Conservation (phyloP, 2,797 vertebrate genomes). For the Aplochiton taeniatus region DNA sequence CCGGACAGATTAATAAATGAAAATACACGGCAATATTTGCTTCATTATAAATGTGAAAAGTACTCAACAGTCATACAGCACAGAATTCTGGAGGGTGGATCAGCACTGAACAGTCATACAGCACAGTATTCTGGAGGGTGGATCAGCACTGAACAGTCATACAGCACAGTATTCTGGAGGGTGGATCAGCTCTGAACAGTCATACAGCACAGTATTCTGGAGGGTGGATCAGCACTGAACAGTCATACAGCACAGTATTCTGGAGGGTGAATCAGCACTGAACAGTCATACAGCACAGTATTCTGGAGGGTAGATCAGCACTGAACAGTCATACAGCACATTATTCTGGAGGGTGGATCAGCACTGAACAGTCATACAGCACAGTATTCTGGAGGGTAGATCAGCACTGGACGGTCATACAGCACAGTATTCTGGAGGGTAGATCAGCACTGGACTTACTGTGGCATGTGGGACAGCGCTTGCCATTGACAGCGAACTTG, state of each 20-base stretch:
- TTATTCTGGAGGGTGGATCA: neutral
- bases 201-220: too few relatives aligned
- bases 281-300: conserved; percentile 44
- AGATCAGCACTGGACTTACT: conserved; percentile 77
- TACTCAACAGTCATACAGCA: too few relatives aligned
- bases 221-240: conserved; percentile 46
- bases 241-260: too few relatives aligned
- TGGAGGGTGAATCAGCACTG: neutral
- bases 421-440: too few relatives aligned
- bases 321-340: conserved; percentile 44
- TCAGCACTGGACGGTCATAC: neutral
- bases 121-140: too few relatives aligned
- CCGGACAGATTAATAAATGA: conserved; percentile 3
- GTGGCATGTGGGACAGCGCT: conserved; percentile 92
- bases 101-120: conserved; percentile 46
- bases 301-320: neutral
- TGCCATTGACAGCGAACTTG: conserved; percentile 91
- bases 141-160: conserved; percentile 46
- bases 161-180: too few relatives aligned
- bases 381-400: too few relatives aligned
- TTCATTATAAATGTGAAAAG: too few relatives aligned
- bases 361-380: conserved; percentile 44
- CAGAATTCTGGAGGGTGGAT: neutral
- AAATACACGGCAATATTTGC: too few relatives aligned
- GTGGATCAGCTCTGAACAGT: conserved; percentile 46